These are phyloP conservation scores for Elysia crispata DNA, from an alignment of 2,888 invertebrate species.

Conservation along the genomic window DNA sequence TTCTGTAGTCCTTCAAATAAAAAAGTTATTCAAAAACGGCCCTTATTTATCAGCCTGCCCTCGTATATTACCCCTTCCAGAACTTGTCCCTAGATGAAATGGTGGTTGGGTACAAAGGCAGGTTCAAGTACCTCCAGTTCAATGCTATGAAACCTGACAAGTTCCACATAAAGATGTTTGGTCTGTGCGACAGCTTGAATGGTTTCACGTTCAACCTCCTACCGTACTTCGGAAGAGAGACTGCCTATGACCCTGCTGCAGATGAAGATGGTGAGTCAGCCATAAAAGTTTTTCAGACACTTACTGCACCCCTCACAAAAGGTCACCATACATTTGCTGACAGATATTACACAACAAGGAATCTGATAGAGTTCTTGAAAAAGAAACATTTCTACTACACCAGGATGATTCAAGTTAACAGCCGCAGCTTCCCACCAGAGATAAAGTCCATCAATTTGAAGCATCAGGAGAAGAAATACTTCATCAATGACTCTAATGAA, in stretches of 20 bases:
- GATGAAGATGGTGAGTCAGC: background rate
- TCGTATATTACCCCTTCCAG: background rate
- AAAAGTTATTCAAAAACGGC: no score
- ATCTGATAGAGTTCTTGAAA: background rate
- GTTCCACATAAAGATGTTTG: constrained; percentile 15
- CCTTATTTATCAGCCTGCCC: no score
- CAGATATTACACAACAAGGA: background rate
- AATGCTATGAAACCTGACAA: background rate
- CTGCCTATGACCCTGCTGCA: constrained; percentile 3
- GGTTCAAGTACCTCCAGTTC: background rate
- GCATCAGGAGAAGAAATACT: background rate
- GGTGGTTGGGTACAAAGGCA: background rate
- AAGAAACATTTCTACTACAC: background rate
- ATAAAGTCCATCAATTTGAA: background rate
- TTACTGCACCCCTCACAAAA: background rate
- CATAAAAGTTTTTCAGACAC: background rate
- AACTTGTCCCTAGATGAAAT: no score
- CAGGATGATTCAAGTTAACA: background rate
- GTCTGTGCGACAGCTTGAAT: background rate
- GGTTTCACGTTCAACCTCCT: background rate
- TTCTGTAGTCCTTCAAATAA: no score
- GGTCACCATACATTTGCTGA: constrained; percentile 3
- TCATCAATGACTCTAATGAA: background rate
- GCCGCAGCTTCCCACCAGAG: background rate
- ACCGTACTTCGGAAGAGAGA: background rate